Evolutionary conservation across 2,113 vertebrate species (phyloP).

Genomic region (Athene cunicularia): DNA sequence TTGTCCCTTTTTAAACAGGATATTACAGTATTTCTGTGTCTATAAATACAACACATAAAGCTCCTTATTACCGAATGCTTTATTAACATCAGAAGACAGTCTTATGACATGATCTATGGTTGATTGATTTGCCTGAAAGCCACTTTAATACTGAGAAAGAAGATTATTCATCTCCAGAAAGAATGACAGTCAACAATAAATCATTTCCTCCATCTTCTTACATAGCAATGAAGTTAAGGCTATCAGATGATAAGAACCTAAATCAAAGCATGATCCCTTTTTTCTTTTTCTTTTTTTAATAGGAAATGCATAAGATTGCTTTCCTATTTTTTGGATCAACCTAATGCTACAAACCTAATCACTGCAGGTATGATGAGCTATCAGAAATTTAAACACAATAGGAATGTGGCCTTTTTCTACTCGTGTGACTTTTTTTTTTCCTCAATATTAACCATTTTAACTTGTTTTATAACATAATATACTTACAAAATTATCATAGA

Average conservation of each 20-base stretch:
- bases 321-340: conserved; percentile 17
- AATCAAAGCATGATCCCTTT: conserved; percentile 63
- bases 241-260: conserved; percentile 68
- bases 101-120: conserved; percentile 72
- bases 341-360: neutral
- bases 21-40: conserved; percentile 47
- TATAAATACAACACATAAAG: conserved; percentile 74
- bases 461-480: neutral
- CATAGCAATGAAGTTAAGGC: conserved; percentile 65
- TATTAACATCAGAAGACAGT: conserved; percentile 76
- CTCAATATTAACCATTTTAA: neutral
- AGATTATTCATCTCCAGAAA: conserved; percentile 75
- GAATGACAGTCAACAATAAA: conserved; percentile 76
- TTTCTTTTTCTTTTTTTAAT: neutral
- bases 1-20: conserved; percentile 16
- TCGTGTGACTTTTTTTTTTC: neutral
- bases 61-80: conserved; percentile 74
- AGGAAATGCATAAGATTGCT: neutral
- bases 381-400: neutral
- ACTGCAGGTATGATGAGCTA: neutral
- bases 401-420: neutral
- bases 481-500: neutral
- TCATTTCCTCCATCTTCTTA: conserved; percentile 72
- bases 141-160: conserved; percentile 76
- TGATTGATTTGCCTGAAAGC: conserved; percentile 78